Evolutionary conservation across 1,140 invertebrate species (phyloP), one percentile per base, ranked within the genome.

Genomic region (Panagrolaimus sp.): DNA sequence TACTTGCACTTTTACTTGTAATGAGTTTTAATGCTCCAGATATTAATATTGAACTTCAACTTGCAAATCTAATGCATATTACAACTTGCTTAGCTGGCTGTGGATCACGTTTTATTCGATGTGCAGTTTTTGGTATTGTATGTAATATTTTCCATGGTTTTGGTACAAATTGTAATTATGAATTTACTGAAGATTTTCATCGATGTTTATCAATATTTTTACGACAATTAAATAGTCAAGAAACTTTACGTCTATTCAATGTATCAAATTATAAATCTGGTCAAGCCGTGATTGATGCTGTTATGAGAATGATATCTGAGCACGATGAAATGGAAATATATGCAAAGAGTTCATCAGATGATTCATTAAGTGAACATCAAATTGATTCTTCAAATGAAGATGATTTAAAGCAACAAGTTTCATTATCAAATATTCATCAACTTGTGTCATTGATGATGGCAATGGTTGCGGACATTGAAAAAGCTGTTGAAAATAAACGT

Each of bases 51-150:
- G 68, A 69, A 27, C 48, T 42, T 20, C 66, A 71, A 20, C 62
- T 71, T 23, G 51, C 69, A 9, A 69, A 71, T 45, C 11, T 71
- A n/a, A 68, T 71, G 69, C 69, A 71, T 25, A 69, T 71, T n/a
- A 63, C 65, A 9, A 70, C 48, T 42, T 71, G 69, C 46, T 16
- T 71, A 13, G 67, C 69, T 16, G 69, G 69, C 9, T 47, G 46
- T 7, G 69, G 69, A 16, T 61, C 67, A 20, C 43, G 44, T 63
- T 68, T 70, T 42, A 57, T 71, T 25, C 5, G 67, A n/a, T 53
- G 43, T 27, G 46, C 66, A 4, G 65, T 69, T 38, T 71, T 62
- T 47, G 53, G 45, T 8, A 63, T 71, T 13, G 69, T 71, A 13
- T 70, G 65, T 42, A 71, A 71, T 45, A 61, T 71, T 25, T 71